Evolutionary conservation across 2,113 vertebrate genomes (phyloP), one percentile per base, ranked within the genome.

Genomic region (Phoxinus phoxinus): DNA sequence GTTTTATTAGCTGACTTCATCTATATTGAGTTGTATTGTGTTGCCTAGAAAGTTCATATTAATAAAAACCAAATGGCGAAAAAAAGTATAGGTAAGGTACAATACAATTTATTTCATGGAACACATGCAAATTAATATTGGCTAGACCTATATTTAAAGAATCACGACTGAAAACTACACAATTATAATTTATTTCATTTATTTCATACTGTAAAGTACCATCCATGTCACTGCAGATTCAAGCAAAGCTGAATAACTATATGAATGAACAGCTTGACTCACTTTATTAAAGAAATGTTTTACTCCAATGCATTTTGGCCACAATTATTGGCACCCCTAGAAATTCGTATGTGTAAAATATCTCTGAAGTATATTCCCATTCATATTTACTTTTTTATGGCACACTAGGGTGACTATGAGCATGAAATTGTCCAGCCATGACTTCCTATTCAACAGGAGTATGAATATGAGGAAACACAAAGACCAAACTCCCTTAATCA

Each of bases 11-110:
- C 63, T 30, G 75, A 46, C 78, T 80, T 80, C 35, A 44, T 46
- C 2, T 63, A 63, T 80, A 80, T 65, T 80, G 58, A 63, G 58
- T 61, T 80, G n/a, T 80, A 80, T n/a, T 30, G 37, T 80, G 56
- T 79, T 61, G 77, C n/a, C n/a, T 63, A 3, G 3, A 6, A 37
- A 61, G 53, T 80, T 44, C 12, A 80, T 63, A 21, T 46, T 3
- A n/a, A 61, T 58, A 58, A 58, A 35, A 11, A 59, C 3, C 21
- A 41, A 79, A 79, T 61, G 35, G 53, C 13, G 67, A 46, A 73
- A 74, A 46, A 23, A n/a, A 71, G 30, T 4, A n/a, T 78, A 37
- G 37, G 37, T 37, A 59, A 35, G 25, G 21, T 15, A n/a, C n/a
- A 58, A 41, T 37, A 17, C 23, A 37, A 25, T 37, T 59, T 9